Evolutionary conservation across 2,888 invertebrate species (phyloP), one percentile per base, ranked within the genome.

Genomic region (Leptopilina myrica): DNA sequence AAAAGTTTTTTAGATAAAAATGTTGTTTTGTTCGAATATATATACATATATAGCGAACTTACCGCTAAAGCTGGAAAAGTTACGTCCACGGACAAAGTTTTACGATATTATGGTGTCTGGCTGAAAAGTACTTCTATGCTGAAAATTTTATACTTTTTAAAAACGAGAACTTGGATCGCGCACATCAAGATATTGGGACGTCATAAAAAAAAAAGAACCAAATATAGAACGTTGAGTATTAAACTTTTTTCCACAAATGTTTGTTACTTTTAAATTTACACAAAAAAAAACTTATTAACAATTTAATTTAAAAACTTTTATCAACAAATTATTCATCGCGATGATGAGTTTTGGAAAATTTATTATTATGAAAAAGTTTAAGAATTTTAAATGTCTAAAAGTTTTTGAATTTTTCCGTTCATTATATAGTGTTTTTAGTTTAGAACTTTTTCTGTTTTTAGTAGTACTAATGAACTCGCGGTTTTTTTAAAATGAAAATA

Each of bases 51-150:
- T 56, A 56, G 33, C 33, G 9, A 56, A 69, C 53, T 69, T 53
- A 53, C 53, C 53, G 20, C 49, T 69, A 33, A 73, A 26, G 26
- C 69, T 53, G 53, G 56, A 73, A 73, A 73, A 73, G 53, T 69
- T 73, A 73, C 56, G 7, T 73, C 56, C 33, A 33, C 69, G 14
- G 14, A 49, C 69, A 53, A 73, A 73, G 33, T 73, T 73, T 73
- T 73, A 73, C 53, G 69, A 26, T 69, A 69, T 69, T 53, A 73
- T 73, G 53, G 69, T 73, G 53, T 73, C 33, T 73, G 69, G 53
- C 14, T 56, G 69, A 73, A 73, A 73, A 73, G 69, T 56, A 73
- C 53, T 56, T 56, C 53, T n/a, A 73, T 33, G 56, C 26, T 73
- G 56, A 53, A 69, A 56, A 73, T 56, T 73, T 73, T 8, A 33